phyloP scores from a whole-genome alignment of 2,888 invertebrate species.

The Phragmatobia fuliginosa region DNA sequence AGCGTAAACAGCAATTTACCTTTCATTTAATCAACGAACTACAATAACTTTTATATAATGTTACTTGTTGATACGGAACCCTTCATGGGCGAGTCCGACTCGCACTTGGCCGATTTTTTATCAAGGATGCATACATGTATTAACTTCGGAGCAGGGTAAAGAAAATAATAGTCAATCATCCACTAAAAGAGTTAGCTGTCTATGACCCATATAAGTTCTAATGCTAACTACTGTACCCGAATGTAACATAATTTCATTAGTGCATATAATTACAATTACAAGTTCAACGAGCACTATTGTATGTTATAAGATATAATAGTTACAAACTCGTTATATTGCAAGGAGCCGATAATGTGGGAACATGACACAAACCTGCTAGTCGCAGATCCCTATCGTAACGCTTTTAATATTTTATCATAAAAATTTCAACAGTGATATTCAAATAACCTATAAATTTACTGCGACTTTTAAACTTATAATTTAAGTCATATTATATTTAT shows the following conservation, averaged over 20 bases:
- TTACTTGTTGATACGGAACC: too few species aligned
- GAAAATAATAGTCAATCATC: background rate
- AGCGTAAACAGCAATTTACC: too few species aligned
- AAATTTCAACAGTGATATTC: conserved; percentile 12
- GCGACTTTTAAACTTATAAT: background rate
- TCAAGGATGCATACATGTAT: background rate
- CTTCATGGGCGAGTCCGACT: too few species aligned
- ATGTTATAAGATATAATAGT: background rate
- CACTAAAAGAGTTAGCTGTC: background rate
- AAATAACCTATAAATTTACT: background rate
- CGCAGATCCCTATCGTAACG: conserved; percentile 41
- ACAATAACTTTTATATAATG: too few species aligned
- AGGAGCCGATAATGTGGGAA: conserved; percentile 53
- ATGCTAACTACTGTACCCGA: background rate
- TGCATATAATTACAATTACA: background rate
- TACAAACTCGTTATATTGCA: conserved; percentile 16
- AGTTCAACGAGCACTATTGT: background rate
- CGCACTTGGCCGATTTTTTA: too few species aligned
- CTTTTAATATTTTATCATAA: conserved; percentile 20
- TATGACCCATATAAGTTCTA: background rate
- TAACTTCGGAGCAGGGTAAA: background rate
- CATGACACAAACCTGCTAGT: conserved; percentile 53
- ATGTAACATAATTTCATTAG: background rate
- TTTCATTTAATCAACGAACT: too few species aligned
- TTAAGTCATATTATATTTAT: background rate